These are phyloP conservation scores for Sclerodermus sp. DNA, from an alignment of 2,888 invertebrate genomes.

Conservation along the genomic window DNA sequence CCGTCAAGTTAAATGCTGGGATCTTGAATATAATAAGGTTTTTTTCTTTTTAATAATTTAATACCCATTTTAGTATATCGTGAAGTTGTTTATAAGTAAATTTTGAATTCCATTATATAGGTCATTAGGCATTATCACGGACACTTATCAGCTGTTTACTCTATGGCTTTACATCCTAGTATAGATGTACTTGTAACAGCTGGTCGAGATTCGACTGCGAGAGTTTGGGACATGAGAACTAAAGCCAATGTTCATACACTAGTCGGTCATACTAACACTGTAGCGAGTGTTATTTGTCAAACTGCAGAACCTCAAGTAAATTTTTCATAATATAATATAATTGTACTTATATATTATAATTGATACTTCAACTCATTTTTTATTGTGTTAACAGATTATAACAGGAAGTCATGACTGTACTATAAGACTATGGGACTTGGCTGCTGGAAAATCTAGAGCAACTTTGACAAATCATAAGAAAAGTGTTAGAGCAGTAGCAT, in stretches of 20 bases:
- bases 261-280: slow-evolving; percentile 94
- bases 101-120: slow-evolving; percentile 54
- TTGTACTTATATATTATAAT: slow-evolving; percentile 1
- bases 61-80: background rate
- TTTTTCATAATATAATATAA: background rate
- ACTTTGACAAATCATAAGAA: slow-evolving; percentile 99
- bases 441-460: slow-evolving; percentile 90
- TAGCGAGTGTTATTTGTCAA: slow-evolving; percentile 93
- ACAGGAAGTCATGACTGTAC: slow-evolving; percentile 97
- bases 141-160: slow-evolving; percentile 95
- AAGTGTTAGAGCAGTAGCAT: slow-evolving; percentile 78
- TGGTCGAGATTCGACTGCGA: slow-evolving; percentile 92
- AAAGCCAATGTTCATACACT: slow-evolving; percentile 98
- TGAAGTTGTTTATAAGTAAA: background rate
- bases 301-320: slow-evolving; percentile 86
- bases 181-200: slow-evolving; percentile 93
- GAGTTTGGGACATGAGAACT: slow-evolving; percentile 98
- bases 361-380: background rate
- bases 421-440: slow-evolving; percentile 95
- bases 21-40: slow-evolving; percentile 97
- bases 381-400: slow-evolving; percentile 65
- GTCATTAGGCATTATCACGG: slow-evolving; percentile 98
- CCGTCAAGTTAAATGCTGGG: slow-evolving; percentile 99
- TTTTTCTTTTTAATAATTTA: background rate
- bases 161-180: slow-evolving; percentile 89